Evolutionary conservation across 2,888 invertebrate species (phyloP), one percentile per base, ranked within the genome.

Genomic region (Synergus umbraculus): DNA sequence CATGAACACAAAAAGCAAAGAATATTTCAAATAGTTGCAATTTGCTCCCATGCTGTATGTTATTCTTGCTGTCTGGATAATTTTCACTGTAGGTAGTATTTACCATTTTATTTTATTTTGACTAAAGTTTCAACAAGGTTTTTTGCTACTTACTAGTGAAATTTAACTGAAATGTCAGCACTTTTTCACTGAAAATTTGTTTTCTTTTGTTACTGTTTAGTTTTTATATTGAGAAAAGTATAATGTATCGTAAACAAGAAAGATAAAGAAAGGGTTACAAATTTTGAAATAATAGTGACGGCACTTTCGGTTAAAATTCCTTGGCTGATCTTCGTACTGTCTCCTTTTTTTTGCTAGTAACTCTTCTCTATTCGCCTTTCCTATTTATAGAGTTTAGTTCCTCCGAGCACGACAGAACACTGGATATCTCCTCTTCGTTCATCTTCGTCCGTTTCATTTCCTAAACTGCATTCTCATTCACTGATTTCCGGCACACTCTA

Each of bases 221-320:
- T 43, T 43, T 43, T 43, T 43, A 5, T 43, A 43, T 43, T 43
- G 9, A 43, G 43, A 43, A 9, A 2, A 43, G 43, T 43, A 43
- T n/a, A n/a, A n/a, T 43, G 9, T 43, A 9, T 43, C 9, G 43
- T 7, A 7, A 9, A 7, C 9, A 7, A 46, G 44, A 67, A 67
- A 67, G n/a, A 67, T n/a, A 67, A 44, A 10, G 22, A 46, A 4
- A 29, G 29, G 22, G 29, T 67, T 44, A 67, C 12, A 67, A 43
- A 44, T 67, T 67, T 67, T 80, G 81, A 79, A 82, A 82, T 81
- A 83, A 83, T 82, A 82, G 54, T 46, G 44, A 73, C 58, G 85
- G 82, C 82, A 83, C 85, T 83, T 83, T 83, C 82, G 87, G 86
- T 87, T 85, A 89, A 86, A 86, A 87, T 90, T 88, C 88, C 87